Evolutionary conservation across 2,888 invertebrate genomes (phyloP), one percentile per base, ranked within the genome.

Genomic region (Limnephilus marmoratus): DNA sequence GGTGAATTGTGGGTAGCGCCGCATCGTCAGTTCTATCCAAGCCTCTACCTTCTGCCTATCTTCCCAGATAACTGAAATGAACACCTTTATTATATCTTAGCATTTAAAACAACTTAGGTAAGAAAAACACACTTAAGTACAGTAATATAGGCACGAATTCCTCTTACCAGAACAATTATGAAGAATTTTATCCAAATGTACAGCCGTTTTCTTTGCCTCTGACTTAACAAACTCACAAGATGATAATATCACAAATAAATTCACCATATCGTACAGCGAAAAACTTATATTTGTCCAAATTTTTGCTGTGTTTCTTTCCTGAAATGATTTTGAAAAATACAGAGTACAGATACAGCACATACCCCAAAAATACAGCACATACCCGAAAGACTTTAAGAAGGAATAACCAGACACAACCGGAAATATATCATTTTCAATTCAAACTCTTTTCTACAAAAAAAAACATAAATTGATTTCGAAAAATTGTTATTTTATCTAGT

Each of bases 171-270:
- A 86, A 86, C n/a, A 45, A 45, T 29, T 45, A 29, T 29, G 85
- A 12, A 91, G 53, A 83, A 91, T 41, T 80, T 68, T 85, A 15
- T 91, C 90, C 31, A 91, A 85, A 13, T 85, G 29, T n/a, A 86
- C 13, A 1, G 53, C 80, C 15, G 86, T 85, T 80, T 49, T 91
- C 13, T 91, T 53, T n/a, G 90, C 90, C n/a, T 91, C 90, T 15
- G 68, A 53, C 37, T 91, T 85, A 15, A 91, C 83, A 83, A 34
- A 68, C n/a, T 68, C 34, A 9, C 85, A 85, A 2, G 85, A 83
- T 80, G 34, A 68, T 37, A 91, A 68, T 34, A 85, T n/a, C 37
- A 80, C 15, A 18, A 85, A 12, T n/a, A 91, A 85, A 34, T 68
- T 91, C 29, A 53, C n/a, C n/a, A 83, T 37, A 7, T 86, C 86